Evolutionary conservation across 35 echinoderm and acorn worm species (phyloP).

Genomic region (Acanthaster planci): DNA sequence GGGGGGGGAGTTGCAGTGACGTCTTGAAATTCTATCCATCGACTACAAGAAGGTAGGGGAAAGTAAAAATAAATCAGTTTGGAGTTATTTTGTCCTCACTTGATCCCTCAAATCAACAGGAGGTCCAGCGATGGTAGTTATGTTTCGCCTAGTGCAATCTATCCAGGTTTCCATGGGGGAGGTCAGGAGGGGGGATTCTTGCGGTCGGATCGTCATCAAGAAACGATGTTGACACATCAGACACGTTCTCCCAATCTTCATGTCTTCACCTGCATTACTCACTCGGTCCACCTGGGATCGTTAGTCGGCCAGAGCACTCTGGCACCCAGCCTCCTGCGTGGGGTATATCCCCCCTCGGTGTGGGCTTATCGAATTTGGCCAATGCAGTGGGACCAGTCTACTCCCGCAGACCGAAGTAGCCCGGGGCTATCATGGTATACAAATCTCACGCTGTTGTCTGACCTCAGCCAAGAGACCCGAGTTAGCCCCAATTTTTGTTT

Average conservation of each 20-base stretch:
- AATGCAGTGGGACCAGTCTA: background rate
- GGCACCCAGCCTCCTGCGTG: background rate
- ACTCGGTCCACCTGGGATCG: conserved; percentile 2
- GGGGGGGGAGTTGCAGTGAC: too few relatives aligned
- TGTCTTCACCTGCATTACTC: conserved; percentile 16
- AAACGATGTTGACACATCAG: conserved; percentile 13
- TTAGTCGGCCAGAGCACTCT: background rate
- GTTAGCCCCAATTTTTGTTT: too few relatives aligned
- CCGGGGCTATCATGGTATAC: background rate
- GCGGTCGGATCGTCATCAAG: background rate
- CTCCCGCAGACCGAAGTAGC: background rate
- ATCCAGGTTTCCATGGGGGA: background rate
- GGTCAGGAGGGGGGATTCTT: background rate
- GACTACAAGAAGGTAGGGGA: too few relatives aligned
- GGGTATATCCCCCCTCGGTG: background rate
- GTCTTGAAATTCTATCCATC: too few relatives aligned
- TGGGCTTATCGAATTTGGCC: background rate
- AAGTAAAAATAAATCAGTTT: too few relatives aligned
- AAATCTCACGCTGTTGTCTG: conserved; percentile 4
- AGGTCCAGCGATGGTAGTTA: background rate
- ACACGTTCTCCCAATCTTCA: background rate
- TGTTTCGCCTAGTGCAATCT: background rate
- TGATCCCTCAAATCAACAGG: too few relatives aligned
- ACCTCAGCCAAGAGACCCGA: background rate
- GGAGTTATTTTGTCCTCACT: too few relatives aligned